Base-by-base conservation (phyloP, 2,888 invertebrate species). In the Apocheima hispidaria region DNA sequence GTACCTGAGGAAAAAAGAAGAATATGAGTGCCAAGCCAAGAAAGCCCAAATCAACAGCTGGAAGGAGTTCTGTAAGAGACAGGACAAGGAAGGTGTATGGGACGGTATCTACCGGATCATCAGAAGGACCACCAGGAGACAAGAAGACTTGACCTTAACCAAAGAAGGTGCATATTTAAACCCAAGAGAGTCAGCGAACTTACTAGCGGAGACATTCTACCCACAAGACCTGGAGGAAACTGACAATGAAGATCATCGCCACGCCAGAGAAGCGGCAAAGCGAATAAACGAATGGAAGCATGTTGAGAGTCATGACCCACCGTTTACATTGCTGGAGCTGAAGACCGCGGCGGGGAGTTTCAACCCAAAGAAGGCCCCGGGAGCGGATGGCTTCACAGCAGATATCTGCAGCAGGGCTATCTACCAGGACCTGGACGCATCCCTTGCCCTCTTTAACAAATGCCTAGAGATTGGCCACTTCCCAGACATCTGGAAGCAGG, bases 61-160 rank as follows among this genome's bases (percentile, higher is more conserved):
- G 35, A 35, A 35, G 14, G 14, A 35, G n/a, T 70, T 67, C 43
- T 67, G 65, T 28, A 14, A 10, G 12, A 59, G 41, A 33, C 67
- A 66, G 26, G 57, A 64, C 0, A 43, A 35, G 16, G 69, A 71
- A 41, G n/a, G n/a, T n/a, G n/a, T n/a, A n/a, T n/a, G n/a, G n/a
- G n/a, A n/a, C n/a, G n/a, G n/a, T n/a, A n/a, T 38, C 9, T 38
- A 18, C 9, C 5, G 16, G 18, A 10, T 38, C 18, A 38, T 38
- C 4, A 18, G 38, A 1, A 16, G 38, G 9, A 16, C 38, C 16
- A 30, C 2, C 10, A 30, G 10, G 10, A 30, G 30, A 12, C 10
- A 30, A 7, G 30, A 30, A 12, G 16, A 36, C 36, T 12, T 30
- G 14, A 12, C 35, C 35, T 5, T 35, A 35, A 35, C 12, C 12